phyloP scores from a whole-genome alignment of 2,888 invertebrate genomes.

The Drosophila prostipennis region DNA sequence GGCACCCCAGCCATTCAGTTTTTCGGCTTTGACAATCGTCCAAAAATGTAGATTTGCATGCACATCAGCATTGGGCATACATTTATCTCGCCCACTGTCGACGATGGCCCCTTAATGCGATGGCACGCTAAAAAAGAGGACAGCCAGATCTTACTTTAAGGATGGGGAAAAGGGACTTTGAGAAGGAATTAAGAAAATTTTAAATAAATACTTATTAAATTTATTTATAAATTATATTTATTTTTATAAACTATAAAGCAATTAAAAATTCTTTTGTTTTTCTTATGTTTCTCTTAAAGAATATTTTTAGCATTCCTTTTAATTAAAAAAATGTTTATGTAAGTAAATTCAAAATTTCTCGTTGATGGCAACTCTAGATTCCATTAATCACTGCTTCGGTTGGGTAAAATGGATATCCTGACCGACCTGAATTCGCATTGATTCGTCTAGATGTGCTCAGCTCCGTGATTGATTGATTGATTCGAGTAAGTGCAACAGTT shows the following conservation, averaged over 20 bases:
- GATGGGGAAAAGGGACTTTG: neutral
- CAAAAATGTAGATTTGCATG: constrained; percentile 76
- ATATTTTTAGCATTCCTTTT: no score
- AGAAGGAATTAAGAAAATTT: no score
- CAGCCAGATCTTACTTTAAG: neutral
- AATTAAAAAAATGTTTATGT: no score
- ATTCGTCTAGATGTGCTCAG: neutral
- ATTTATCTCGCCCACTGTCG: constrained; percentile 60
- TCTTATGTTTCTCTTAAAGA: no score
- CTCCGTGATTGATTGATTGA: constrained; percentile 56
- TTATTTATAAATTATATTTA: no score
- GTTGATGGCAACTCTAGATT: no score
- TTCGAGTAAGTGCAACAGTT: constrained; percentile 38
- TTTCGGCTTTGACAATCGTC: constrained; percentile 52
- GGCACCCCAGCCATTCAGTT: neutral
- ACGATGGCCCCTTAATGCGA: constrained; percentile 25
- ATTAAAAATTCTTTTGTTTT: no score
- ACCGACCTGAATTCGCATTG: neutral
- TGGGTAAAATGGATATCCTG: neutral
- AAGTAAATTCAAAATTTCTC: no score
- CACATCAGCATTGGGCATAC: constrained; percentile 74
- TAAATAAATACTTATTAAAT: no score
- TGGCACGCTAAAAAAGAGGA: neutral
- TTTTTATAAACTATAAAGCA: no score
- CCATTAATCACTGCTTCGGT: neutral